Conservation (phyloP, 2,888 invertebrate species). For the Chaitophorus viminalis region DNA sequence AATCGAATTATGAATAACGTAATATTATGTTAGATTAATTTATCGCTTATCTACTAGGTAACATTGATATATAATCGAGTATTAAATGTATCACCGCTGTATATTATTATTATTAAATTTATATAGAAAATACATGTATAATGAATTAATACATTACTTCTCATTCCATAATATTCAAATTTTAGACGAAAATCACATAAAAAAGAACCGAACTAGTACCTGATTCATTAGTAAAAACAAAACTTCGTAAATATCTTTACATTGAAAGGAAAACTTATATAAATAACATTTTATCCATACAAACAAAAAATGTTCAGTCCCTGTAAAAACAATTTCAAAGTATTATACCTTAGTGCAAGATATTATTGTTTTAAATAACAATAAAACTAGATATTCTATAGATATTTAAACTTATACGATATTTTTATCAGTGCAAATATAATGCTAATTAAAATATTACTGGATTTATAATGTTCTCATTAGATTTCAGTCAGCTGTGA, state of each 20-base stretch:
- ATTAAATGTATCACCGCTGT: background rate
- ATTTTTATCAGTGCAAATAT: too few relatives aligned
- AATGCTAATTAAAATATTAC: too few relatives aligned
- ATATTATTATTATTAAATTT: background rate
- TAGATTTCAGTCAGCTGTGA: too few relatives aligned
- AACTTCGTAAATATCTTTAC: background rate
- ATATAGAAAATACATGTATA: background rate
- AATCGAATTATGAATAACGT: slow-evolving; percentile 4
- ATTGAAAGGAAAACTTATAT: too few relatives aligned
- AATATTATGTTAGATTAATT: slow-evolving; percentile 12
- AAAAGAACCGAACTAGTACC: background rate
- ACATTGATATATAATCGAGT: background rate
- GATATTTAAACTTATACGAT: too few relatives aligned
- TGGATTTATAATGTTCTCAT: too few relatives aligned
- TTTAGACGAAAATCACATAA: background rate
- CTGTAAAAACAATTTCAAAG: too few relatives aligned
- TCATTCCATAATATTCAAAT: background rate
- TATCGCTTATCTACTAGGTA: background rate
- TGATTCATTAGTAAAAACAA: background rate
- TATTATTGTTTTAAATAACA: too few relatives aligned
- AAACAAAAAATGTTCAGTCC: too few relatives aligned
- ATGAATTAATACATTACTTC: background rate
- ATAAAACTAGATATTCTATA: too few relatives aligned
- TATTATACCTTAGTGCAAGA: too few relatives aligned
- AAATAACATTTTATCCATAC: too few relatives aligned